phyloP scores from a whole-genome alignment of 1,140 invertebrate genomes.

The Drosophila ercepeae region DNA sequence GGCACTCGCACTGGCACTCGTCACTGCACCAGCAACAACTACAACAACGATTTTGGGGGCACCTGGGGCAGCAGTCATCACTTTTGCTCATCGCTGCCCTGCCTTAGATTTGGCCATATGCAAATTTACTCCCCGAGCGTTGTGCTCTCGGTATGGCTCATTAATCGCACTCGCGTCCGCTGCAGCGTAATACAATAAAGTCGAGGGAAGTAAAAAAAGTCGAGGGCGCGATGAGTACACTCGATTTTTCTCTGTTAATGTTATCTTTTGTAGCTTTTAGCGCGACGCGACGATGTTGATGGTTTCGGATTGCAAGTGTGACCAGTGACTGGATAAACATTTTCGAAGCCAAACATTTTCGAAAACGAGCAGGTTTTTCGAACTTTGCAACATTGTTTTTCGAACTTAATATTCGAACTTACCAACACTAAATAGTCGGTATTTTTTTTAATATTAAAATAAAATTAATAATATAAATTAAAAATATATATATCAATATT shows the following conservation, averaged over 20 bases:
- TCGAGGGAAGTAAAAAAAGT: slow-evolving; percentile 2
- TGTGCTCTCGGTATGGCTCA: slow-evolving; percentile 10
- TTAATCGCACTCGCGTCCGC: slow-evolving; percentile 23
- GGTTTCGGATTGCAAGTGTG: too few relatives aligned
- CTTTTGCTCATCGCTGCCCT: slow-evolving; percentile 3
- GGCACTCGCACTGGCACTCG: slow-evolving; percentile 3
- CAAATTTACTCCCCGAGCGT: slow-evolving; percentile 13
- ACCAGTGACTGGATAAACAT: too few relatives aligned
- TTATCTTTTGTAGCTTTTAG: neutral
- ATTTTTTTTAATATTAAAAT: too few relatives aligned
- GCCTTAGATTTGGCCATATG: slow-evolving; percentile 2
- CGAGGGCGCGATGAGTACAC: slow-evolving; percentile 5
- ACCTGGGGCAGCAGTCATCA: slow-evolving; percentile 7
- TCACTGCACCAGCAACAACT: neutral
- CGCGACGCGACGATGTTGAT: neutral
- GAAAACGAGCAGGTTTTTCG: too few relatives aligned
- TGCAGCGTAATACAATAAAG: slow-evolving; percentile 24
- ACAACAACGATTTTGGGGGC: slow-evolving; percentile 21
- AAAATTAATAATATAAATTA: too few relatives aligned
- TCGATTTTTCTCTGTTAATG: slow-evolving; percentile 5
- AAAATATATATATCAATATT: too few relatives aligned
- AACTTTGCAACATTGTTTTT: too few relatives aligned
- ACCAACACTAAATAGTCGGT: too few relatives aligned
- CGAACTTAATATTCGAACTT: too few relatives aligned
- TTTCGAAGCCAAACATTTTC: too few relatives aligned